Percentiles rank a stretch among this genome's conserved stretches.
phyloP scores from a whole-genome alignment of 2,888 invertebrate genomes.

The Latrodectus hesperus region DNA sequence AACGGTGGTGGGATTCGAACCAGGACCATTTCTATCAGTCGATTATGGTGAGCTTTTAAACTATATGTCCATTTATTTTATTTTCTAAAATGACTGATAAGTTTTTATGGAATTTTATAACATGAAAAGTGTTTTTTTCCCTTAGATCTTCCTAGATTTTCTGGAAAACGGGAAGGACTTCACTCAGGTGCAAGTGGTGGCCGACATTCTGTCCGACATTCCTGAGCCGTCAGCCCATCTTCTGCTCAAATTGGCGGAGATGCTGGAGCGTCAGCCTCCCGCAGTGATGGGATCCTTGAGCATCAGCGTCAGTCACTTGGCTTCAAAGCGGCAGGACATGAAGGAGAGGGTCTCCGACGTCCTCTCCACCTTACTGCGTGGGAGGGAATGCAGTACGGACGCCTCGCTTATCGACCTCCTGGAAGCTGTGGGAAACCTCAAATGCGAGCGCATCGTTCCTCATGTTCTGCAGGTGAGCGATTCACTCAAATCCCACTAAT shows the following conservation, averaged over 20 bases:
- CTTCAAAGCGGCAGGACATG: conserved; percentile 12
- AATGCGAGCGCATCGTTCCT: background rate
- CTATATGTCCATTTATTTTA: no score
- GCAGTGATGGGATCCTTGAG: conserved; percentile 4
- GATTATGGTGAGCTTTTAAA: no score
- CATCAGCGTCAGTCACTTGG: conserved; percentile 35
- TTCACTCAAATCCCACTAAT: no score
- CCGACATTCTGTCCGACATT: conserved; percentile 43
- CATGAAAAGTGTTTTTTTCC: background rate
- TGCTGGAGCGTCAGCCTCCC: background rate
- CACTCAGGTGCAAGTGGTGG: background rate
- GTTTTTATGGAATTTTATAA: no score
- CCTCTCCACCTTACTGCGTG: conserved; percentile 11
- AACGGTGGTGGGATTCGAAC: no score
- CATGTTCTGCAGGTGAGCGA: conserved; percentile 34
- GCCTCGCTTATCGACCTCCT: conserved; percentile 22
- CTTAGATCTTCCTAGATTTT: background rate
- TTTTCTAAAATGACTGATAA: no score
- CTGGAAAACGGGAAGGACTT: background rate
- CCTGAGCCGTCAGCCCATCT: conserved; percentile 21
- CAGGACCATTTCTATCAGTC: no score
- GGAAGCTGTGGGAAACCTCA: conserved; percentile 51
- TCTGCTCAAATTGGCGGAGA: conserved; percentile 1
- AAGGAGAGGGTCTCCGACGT: conserved; percentile 15
- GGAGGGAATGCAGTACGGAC: conserved; percentile 25